Base-by-base conservation (phyloP, 2,888 invertebrate genomes). In the Scaptodrosophila latifasciaeformis region DNA sequence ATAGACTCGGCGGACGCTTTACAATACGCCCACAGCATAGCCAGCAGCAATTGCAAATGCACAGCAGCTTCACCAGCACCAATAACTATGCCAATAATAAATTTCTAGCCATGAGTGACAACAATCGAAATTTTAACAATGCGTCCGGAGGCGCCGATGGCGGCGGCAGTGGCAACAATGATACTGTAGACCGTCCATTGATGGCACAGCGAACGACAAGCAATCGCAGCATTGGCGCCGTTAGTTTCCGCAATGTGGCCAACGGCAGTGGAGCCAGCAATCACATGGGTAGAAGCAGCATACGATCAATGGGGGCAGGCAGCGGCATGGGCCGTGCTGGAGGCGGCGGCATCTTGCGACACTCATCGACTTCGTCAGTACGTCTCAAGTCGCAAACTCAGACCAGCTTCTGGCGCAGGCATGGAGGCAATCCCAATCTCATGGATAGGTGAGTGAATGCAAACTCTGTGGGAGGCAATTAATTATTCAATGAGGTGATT, bases 1-100 rank as follows among this genome's bases (percentile, higher is more conserved):
- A 5, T 55, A 86, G 85, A 42, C 71, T 86, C 54, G 86, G 86
- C 31, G 85, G 86, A 3, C 84, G 86, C 6, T 86, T 83, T 50
- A 82, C 86, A 1, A 83, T 86, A 54, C 82, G 86, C 43, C 85
- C 86, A 6, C 86, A 85, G 58, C 81, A 85, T 40, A 81, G 81
- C 47, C 86, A 85, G 54, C 85, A 84, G 51, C 84, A 84, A 63
- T 65, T 84, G 62, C 85, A 84, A 56, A 67, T 83, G 69, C 67
- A 70, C 60, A 81, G 69, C 62, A 82, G 70, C 49, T 77, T 78
- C 31, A 64, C 70, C 44, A 76, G 82, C 44, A 76, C 81, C 54
- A 59, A 58, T 35, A 70, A 51, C 45, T 62, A 62, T 54, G 52
- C 62, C 60, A 76, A 70, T 45, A 80, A 62, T 61, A 84, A 84